Evolutionary conservation across 2,888 invertebrate species (phyloP).

Genomic region (Belgica antarctica): DNA sequence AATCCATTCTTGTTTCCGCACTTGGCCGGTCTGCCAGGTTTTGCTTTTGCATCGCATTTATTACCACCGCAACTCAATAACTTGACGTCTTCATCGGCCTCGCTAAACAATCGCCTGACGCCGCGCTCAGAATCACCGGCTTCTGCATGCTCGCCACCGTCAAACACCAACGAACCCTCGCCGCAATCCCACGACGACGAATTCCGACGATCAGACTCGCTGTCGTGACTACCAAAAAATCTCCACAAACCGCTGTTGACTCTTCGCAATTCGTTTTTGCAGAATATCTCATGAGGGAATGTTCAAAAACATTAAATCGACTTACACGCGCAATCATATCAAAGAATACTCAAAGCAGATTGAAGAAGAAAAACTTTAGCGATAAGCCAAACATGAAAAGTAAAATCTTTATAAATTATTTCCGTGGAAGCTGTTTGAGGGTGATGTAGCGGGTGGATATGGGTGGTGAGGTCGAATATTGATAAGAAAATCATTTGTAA

Average conservation of each 20-base stretch:
- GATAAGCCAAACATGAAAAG: neutral
- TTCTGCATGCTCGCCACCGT: conserved; percentile 57
- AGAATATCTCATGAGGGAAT: conserved; percentile 32
- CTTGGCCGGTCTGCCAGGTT: conserved; percentile 53
- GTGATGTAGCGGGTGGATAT: no score
- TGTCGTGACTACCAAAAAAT: conserved; percentile 42
- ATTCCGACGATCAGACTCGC: conserved; percentile 28
- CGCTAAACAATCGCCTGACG: conserved; percentile 30
- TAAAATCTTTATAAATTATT: no score
- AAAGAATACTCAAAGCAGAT: conserved; percentile 31
- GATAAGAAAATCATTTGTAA: no score
- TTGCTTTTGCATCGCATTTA: conserved; percentile 52
- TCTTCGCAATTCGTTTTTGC: conserved; percentile 36
- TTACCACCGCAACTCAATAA: conserved; percentile 56
- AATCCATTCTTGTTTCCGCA: conserved; percentile 63
- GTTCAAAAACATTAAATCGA: neutral
- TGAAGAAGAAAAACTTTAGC: neutral
- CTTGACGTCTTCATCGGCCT: conserved; percentile 41
- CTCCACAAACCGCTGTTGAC: conserved; percentile 9
- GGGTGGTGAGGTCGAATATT: no score
- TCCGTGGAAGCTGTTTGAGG: no score
- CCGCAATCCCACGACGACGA: conserved; percentile 46
- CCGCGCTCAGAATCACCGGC: conserved; percentile 57
- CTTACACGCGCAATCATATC: conserved; percentile 39
- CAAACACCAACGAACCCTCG: conserved; percentile 47